Evolutionary conservation across 2,113 vertebrate genomes (phyloP).

Genomic region (Rhynchomys soricoides): DNA sequence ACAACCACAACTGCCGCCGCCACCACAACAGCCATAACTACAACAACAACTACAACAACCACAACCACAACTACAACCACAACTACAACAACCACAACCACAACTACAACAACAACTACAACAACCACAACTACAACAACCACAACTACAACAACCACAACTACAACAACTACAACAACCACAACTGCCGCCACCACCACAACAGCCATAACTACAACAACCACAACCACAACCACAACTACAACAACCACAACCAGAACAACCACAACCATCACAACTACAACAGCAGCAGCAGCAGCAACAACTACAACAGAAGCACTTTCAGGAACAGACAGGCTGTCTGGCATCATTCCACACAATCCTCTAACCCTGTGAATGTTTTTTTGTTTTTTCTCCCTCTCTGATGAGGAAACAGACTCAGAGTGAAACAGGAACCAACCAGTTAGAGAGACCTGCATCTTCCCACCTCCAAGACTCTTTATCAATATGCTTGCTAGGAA

Average conservation of each 20-base stretch:
- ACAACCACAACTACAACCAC: not conserved
- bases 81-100: too few species aligned
- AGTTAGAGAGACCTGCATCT: not conserved
- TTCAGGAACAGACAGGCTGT: not conserved
- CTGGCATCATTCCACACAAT: not conserved
- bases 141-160: not conserved
- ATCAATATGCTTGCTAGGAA: not conserved
- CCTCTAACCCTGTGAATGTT: not conserved
- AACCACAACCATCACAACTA: too few species aligned
- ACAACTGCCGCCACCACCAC: too few species aligned
- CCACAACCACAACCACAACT: too few species aligned
- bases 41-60: too few species aligned
- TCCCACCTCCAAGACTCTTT: not conserved
- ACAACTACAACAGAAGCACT: too few species aligned
- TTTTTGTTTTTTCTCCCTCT: not conserved
- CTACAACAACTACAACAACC: too few species aligned
- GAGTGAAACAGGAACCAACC: not conserved
- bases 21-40: too few species aligned
- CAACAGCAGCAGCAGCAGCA: too few species aligned
- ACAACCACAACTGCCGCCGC: too few species aligned
- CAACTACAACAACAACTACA: not conserved
- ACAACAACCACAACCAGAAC: too few species aligned
- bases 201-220: not conserved
- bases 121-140: too few species aligned
- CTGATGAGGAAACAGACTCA: not conserved